Base-by-base conservation (phyloP, 2,797 vertebrate species). In the Cryptoblepharus egeriae region DNA sequence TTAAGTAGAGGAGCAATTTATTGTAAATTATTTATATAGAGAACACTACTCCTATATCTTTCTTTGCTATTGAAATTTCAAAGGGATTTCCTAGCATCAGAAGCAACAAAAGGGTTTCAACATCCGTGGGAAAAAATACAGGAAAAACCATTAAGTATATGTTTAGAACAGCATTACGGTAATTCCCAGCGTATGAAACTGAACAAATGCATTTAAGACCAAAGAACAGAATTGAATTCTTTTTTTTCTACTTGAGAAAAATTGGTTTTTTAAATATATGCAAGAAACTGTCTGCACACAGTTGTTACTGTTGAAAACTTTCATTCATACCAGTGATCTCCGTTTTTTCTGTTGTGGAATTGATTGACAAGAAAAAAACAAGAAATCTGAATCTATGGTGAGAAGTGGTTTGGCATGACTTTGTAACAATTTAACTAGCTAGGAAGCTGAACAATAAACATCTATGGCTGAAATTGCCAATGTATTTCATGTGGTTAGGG, bases 401-500 rank as follows among this genome's bases (percentile, higher is more conserved):
- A 24, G 13, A 55, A 35, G 18, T 57, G 71, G 9, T 39, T 73
- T 55, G 35, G 9, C 49, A 35, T 12, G 18, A 35, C 91, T 90
- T 75, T 67, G 81, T 78, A 85, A 55, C 78, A 24, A 18, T 81
- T 42, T 90, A 92, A 57, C 74, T 89, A 87, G 82, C 79, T 86
- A 78, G 83, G 81, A 65, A 22, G 81, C 83, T 89, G 72, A 87
- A 65, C 16, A 85, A 79, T 82, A 87, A 83, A 45, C 57, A 84
- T 85, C 82, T 89, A 74, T 37, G 28, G 85, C 85, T 85, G 74
- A 91, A 89, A 87, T 86, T 86, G 71, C 30, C 82, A 90, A 72
- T 55, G 49, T 58, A 87, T 88, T 60, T 70, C 60, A 18, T 70
- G 28, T 60, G 42, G 85, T 60, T 80, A 78, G 65, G 88, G 73